phyloP scores from a whole-genome alignment of 2,888 invertebrate genomes.

The Leuctra nigra region DNA sequence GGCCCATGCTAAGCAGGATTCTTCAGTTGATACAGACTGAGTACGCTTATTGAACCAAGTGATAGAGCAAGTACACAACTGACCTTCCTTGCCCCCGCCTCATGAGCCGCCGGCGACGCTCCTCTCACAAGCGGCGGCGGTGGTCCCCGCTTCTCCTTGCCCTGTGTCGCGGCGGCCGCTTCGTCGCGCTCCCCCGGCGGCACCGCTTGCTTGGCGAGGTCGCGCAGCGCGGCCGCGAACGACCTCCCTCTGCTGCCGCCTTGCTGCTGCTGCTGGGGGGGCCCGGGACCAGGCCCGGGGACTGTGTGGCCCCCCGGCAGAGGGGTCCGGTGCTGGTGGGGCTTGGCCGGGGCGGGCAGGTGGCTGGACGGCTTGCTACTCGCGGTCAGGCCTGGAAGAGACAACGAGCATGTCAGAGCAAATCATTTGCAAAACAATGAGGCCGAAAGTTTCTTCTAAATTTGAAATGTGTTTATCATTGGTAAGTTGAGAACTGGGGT shows the following conservation, averaged over 20 bases:
- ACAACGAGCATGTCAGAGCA: too few species aligned
- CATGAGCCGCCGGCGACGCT: conserved; percentile 33
- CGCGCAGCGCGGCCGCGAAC: conserved; percentile 86
- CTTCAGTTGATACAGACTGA: too few species aligned
- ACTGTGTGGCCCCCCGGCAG: conserved; percentile 29
- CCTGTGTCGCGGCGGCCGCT: too few species aligned
- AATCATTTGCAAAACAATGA: too few species aligned
- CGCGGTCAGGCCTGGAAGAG: too few species aligned
- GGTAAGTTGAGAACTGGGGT: too few species aligned
- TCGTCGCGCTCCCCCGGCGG: conserved; percentile 45
- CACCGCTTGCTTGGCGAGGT: conserved; percentile 86
- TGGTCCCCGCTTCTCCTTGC: conserved; percentile 25
- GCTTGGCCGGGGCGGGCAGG: conserved; percentile 15
- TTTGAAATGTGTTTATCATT: too few species aligned
- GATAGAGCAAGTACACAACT: too few species aligned
- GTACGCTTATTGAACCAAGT: too few species aligned
- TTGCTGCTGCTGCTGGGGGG: conserved; percentile 18
- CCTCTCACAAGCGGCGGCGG: conserved; percentile 35
- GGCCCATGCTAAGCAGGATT: too few species aligned
- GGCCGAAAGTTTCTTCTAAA: too few species aligned
- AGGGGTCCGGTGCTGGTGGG: conserved; percentile 27
- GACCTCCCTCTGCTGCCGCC: conserved; percentile 43
- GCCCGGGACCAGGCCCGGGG: conserved; percentile 26
- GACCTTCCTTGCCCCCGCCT: too few species aligned
- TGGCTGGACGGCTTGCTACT: conserved; percentile 25